Percentiles rank a stretch among this genome's conserved stretches.
Conservation (phyloP, 2,888 invertebrate genomes). For the Trissonchulus latispiculum region DNA sequence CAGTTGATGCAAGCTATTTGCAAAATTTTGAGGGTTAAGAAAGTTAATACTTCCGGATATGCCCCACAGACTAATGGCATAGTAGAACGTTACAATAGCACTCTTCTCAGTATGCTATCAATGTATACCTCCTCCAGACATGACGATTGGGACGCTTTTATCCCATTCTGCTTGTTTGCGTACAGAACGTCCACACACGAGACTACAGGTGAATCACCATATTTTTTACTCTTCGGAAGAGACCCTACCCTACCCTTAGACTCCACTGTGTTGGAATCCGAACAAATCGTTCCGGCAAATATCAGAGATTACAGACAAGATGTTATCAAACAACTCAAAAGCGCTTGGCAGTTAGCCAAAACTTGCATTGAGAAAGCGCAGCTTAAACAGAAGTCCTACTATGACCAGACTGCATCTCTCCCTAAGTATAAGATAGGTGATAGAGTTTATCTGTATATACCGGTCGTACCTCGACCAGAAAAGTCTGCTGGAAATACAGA, state of each 20-base stretch:
- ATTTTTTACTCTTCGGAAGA: conserved; percentile 23
- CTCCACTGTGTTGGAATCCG: background rate
- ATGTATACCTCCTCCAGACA: conserved; percentile 2
- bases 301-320: background rate
- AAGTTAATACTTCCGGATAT: conserved; percentile 24
- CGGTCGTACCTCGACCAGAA: background rate
- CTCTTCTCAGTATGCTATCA: conserved; percentile 22
- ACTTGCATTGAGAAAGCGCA: background rate
- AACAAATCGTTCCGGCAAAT: too few relatives aligned
- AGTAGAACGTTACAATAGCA: conserved; percentile 31
- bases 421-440: background rate
- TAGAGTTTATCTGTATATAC: background rate
- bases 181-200: conserved; percentile 30
- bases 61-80: conserved; percentile 27
- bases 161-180: conserved; percentile 30
- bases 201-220: conserved; percentile 28
- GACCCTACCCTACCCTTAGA: conserved; percentile 28
- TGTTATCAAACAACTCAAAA: background rate
- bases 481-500: background rate
- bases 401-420: background rate
- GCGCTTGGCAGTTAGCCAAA: background rate
- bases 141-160: conserved; percentile 32
- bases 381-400: conserved; percentile 1
- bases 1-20: conserved; percentile 22
- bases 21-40: conserved; percentile 22